These are phyloP conservation scores for Sebastes vulpes DNA, from an alignment of 2,797 vertebrate genomes.

Conservation along the genomic window DNA sequence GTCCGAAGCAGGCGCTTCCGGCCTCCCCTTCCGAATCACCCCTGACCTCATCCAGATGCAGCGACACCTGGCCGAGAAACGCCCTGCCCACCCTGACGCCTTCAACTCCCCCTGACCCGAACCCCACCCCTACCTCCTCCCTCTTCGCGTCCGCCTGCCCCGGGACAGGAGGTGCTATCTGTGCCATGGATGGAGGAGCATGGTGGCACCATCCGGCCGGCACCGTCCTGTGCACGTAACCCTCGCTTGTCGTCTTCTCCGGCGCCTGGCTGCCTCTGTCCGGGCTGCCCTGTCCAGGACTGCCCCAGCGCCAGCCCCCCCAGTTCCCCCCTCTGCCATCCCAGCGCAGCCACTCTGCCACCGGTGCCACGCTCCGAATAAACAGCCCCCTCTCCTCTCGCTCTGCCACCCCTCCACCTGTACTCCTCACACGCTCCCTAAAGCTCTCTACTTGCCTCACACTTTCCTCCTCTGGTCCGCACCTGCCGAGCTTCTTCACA, in stretches of 20 bases:
- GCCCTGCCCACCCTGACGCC: constrained; percentile 67
- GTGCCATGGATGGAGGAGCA: constrained; percentile 68
- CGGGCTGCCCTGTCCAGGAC: constrained; percentile 64
- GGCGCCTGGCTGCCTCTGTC: constrained; percentile 46
- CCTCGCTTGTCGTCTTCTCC: constrained; percentile 69
- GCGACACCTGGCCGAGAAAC: constrained; percentile 63
- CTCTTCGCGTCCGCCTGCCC: constrained; percentile 1
- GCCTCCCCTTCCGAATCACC: constrained; percentile 80
- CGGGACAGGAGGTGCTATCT: constrained; percentile 76
- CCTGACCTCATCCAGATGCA: constrained; percentile 70
- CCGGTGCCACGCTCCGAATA: constrained; percentile 80
- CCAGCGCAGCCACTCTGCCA: constrained; percentile 86
- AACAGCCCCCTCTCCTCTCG: constrained; percentile 77
- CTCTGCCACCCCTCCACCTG: constrained; percentile 83
- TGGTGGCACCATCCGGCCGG: constrained; percentile 76
- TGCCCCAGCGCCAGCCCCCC: constrained; percentile 83
- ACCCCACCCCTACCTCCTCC: constrained; percentile 63
- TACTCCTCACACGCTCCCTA: constrained; percentile 60
- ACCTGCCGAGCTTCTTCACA: background rate
- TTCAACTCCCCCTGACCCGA: constrained; percentile 67
- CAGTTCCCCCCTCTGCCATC: constrained; percentile 84
- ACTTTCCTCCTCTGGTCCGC: constrained; percentile 14
- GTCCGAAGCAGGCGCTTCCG: constrained; percentile 89
- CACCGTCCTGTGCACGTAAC: constrained; percentile 67
- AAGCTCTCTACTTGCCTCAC: constrained; percentile 44